These are phyloP conservation scores for Lissonota sp. DNA, from an alignment of 2,888 invertebrate genomes.

Conservation along the genomic window DNA sequence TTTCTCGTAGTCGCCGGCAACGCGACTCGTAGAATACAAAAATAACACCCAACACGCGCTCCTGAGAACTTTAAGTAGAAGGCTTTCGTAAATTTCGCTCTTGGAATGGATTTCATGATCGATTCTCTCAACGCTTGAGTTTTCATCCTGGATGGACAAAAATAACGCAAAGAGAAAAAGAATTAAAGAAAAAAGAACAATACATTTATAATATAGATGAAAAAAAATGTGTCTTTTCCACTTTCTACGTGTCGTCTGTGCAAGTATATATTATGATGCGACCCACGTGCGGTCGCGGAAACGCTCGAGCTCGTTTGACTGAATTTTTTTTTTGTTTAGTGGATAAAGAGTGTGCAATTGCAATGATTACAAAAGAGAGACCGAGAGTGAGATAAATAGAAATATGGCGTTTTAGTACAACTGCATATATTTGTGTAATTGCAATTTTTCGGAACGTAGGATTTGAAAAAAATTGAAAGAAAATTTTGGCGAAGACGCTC, in stretches of 20 bases:
- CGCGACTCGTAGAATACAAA: too few species aligned
- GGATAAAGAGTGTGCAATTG: constrained; percentile 42
- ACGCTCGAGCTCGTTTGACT: constrained; percentile 46
- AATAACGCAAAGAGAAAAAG: not conserved
- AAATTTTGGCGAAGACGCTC: not conserved
- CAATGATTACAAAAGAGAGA: constrained; percentile 15
- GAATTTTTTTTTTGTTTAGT: constrained; percentile 21
- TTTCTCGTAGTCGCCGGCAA: too few species aligned
- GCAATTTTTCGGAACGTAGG: not conserved
- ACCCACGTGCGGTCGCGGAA: constrained; percentile 28
- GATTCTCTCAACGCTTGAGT: too few species aligned
- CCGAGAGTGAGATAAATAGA: constrained; percentile 35
- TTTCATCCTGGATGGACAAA: not conserved
- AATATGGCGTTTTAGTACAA: constrained; percentile 23
- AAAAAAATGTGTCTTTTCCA: constrained; percentile 67
- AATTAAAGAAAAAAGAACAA: constrained; percentile 34
- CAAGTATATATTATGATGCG: too few species aligned
- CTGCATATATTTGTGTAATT: constrained; percentile 18
- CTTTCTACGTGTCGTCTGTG: constrained; percentile 71
- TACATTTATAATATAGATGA: constrained; percentile 48
- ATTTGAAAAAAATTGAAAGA: constrained; percentile 6
- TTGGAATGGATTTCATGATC: too few species aligned
- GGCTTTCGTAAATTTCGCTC: too few species aligned
- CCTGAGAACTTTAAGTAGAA: too few species aligned
- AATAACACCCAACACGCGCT: too few species aligned